These are phyloP conservation scores for Protonemura montana DNA, from an alignment of 2,888 invertebrate genomes.

Conservation along the genomic window DNA sequence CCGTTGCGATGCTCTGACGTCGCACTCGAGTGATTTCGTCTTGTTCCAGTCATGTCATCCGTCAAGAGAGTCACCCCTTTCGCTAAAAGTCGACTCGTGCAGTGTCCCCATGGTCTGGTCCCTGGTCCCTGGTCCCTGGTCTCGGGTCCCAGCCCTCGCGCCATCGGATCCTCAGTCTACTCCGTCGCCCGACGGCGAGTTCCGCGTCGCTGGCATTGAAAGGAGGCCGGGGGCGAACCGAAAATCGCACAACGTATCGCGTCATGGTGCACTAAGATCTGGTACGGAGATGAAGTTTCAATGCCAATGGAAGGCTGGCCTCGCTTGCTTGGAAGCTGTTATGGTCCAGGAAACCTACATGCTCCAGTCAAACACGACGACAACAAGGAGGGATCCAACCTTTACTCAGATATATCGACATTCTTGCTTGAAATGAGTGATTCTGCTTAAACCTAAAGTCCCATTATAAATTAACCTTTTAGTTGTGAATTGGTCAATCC, in stretches of 20 bases:
- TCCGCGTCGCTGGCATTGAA: background rate
- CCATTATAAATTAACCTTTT: no score
- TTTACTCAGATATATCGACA: no score
- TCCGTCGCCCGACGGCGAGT: background rate
- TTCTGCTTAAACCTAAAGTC: no score
- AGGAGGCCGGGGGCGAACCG: background rate
- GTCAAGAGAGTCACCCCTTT: conserved; percentile 47
- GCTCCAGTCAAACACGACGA: background rate
- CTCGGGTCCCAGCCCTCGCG: background rate
- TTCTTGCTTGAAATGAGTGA: no score
- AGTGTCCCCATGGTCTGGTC: conserved; percentile 8
- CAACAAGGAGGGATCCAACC: background rate
- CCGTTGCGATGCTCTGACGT: conserved; percentile 59
- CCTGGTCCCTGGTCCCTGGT: background rate
- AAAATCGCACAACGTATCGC: background rate
- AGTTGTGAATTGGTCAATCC: no score
- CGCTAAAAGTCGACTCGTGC: conserved; percentile 33
- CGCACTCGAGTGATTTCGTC: conserved; percentile 63
- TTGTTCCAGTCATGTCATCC: conserved; percentile 54
- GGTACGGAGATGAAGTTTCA: background rate
- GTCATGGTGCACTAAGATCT: background rate
- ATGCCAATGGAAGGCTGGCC: background rate
- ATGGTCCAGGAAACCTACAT: background rate
- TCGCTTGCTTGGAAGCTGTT: background rate
- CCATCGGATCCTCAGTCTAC: background rate